A percentile compares a stretch with the other conserved stretches of the same genome.
Conservation (phyloP, 2,888 invertebrate genomes). For the Netelia inedita region DNA sequence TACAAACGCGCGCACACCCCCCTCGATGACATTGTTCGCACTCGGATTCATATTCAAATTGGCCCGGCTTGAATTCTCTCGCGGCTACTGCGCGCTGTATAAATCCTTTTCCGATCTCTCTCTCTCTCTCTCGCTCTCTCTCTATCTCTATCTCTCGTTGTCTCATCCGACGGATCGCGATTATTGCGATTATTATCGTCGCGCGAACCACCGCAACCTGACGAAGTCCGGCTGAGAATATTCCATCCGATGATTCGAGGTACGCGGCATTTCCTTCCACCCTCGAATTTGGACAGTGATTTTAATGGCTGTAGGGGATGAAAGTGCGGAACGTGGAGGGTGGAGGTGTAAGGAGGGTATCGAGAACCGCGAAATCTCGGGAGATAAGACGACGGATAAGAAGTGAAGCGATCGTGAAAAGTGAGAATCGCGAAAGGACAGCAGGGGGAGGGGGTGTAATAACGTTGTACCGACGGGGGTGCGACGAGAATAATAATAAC, state of each 20-base stretch:
- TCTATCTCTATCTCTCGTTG: neutral
- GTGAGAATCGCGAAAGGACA: slow-evolving; percentile 41
- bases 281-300: neutral
- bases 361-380: slow-evolving; percentile 59
- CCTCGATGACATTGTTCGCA: slow-evolving; percentile 84
- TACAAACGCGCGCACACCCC: slow-evolving; percentile 59
- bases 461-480: slow-evolving; percentile 51
- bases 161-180: slow-evolving; percentile 80
- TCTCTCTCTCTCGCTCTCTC: neutral
- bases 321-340: neutral
- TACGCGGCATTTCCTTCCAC: neutral
- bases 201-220: slow-evolving; percentile 40
- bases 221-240: slow-evolving; percentile 11
- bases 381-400: slow-evolving; percentile 58
- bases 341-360: slow-evolving; percentile 54
- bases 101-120: slow-evolving; percentile 26
- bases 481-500: slow-evolving; percentile 57
- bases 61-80: slow-evolving; percentile 72
- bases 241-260: neutral
- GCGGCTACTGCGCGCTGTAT: slow-evolving; percentile 6
- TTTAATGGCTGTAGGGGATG: slow-evolving; percentile 1
- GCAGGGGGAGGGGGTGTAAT: slow-evolving; percentile 61
- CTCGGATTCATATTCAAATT: slow-evolving; percentile 85
- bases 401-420: slow-evolving; percentile 9
- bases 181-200: slow-evolving; percentile 83